phyloP scores from a whole-genome alignment of 2,888 invertebrate species.

The Teinopalpus imperialis region DNA sequence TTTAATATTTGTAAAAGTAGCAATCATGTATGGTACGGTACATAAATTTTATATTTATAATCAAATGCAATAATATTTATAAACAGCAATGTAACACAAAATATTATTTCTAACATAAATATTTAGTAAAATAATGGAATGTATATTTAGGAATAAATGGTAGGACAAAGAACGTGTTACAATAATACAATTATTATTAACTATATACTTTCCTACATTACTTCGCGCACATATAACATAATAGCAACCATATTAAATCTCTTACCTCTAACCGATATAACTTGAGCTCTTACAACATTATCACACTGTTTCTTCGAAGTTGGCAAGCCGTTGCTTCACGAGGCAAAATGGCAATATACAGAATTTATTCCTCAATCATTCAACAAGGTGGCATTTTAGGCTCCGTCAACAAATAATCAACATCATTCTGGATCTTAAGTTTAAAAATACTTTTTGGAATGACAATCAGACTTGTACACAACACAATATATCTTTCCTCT shows the following conservation, averaged over 20 bases:
- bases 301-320: constrained; percentile 62
- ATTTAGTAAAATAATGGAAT: constrained; percentile 52
- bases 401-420: constrained; percentile 1
- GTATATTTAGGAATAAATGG: constrained; percentile 47
- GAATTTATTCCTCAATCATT: constrained; percentile 6
- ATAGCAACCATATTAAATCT: constrained; percentile 58
- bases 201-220: constrained; percentile 50
- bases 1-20: too few relatives aligned
- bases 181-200: constrained; percentile 44
- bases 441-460: constrained; percentile 14
- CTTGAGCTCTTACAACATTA: constrained; percentile 69
- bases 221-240: constrained; percentile 48
- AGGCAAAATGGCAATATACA: constrained; percentile 66
- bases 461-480: constrained; percentile 21
- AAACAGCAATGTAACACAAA: background rate
- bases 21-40: too few relatives aligned
- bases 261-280: constrained; percentile 51
- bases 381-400: constrained; percentile 17
- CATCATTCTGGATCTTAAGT: constrained; percentile 19
- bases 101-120: constrained; percentile 10
- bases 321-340: constrained; percentile 63
- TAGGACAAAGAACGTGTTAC: constrained; percentile 40
- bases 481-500: constrained; percentile 6
- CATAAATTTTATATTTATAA: too few relatives aligned
- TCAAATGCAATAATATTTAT: constrained; percentile 2